Base-by-base conservation (phyloP, 2,113 vertebrate species). In the Rhadina sibilatrix region DNA sequence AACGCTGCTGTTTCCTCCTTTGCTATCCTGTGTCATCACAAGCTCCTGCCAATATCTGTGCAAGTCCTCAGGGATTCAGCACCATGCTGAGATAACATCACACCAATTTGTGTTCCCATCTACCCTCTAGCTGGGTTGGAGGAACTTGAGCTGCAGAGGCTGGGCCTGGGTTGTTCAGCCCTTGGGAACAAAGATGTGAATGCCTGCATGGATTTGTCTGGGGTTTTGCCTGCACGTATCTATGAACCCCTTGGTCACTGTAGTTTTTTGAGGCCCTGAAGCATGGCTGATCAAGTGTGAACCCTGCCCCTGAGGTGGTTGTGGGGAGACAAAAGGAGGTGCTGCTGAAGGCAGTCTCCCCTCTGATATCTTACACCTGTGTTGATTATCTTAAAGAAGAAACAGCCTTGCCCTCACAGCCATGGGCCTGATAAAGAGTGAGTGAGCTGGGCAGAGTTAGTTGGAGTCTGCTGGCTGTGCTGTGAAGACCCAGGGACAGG, bases 221-320 rank as follows among this genome's bases (percentile, higher is more conserved):
- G 6, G 15, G 0, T 65, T 77, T 88, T 64, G 10, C 19, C n/a
- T 40, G 31, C 1, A 1, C 44, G 0, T 61, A 23, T 61, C 42
- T 24, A 10, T 42, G 25, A 88, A 77, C 9, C 19, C 40, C 33
- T 63, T 25, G 24, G 14, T 35, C 2, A 2, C 49, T 54, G 13
- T 25, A 18, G 49, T 40, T 89, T 90, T 79, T 49, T 28, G 17
- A 38, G 54, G n/a, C 42, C 80, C 42, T 63, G 69, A 91, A 83
- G 47, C 14, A 14, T 0, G 1, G 27, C 5, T n/a, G 49, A 42
- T 44, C 20, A 37, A 86, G 64, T 10, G 22, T 28, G 38, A 53
- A 37, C 50, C 23, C 18, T 66, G 5, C 9, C 22, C 17, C 47
- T 69, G 59, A n/a, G n/a, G n/a, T n/a, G n/a, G n/a, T n/a, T n/a